Percentiles rank a stretch among this genome's conserved stretches.
Conservation (phyloP, 2,113 vertebrate genomes). For the Arvicanthis niloticus region DNA sequence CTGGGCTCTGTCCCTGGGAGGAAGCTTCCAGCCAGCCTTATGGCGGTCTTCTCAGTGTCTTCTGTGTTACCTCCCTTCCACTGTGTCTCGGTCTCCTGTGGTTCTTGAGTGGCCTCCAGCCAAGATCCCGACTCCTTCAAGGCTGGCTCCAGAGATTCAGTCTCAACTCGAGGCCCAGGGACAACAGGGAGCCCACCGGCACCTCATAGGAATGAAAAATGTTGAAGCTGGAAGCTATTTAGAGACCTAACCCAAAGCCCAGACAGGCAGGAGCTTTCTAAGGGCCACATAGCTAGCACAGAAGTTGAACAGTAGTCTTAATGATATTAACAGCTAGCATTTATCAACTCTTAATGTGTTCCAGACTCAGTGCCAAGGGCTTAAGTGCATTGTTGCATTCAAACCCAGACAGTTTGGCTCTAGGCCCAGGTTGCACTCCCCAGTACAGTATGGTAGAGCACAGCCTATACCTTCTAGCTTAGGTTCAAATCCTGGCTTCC, state of each 20-base stretch:
- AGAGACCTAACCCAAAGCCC: slow-evolving; percentile 38
- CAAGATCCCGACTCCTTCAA: slow-evolving; percentile 33
- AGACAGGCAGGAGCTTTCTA: slow-evolving; percentile 63
- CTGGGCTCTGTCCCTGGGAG: slow-evolving; percentile 27
- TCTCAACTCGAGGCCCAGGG: slow-evolving; percentile 15
- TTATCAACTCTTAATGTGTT: slow-evolving; percentile 78
- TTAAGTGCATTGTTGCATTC: slow-evolving; percentile 68
- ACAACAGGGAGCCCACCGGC: slow-evolving; percentile 33
- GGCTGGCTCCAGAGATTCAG: slow-evolving; percentile 56
- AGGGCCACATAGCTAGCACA: slow-evolving; percentile 41
- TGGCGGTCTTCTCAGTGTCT: not conserved
- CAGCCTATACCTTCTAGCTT: slow-evolving; percentile 9
- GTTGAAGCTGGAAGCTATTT: slow-evolving; percentile 62
- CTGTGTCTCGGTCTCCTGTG: not conserved
- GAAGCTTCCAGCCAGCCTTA: slow-evolving; percentile 9
- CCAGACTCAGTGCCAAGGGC: slow-evolving; percentile 77
- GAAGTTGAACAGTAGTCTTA: slow-evolving; percentile 70
- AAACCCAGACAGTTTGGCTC: slow-evolving; percentile 78
- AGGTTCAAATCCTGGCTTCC: slow-evolving; percentile 45
- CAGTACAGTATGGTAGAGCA: not conserved
- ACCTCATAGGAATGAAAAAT: slow-evolving; percentile 10
- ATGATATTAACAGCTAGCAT: slow-evolving; percentile 82
- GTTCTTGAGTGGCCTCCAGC: slow-evolving; percentile 14
- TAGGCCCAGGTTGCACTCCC: slow-evolving; percentile 62
- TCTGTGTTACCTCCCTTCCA: not conserved